These are phyloP conservation scores for Philonicus albiceps DNA, from an alignment of 2,888 invertebrate species.

Conservation along the genomic window DNA sequence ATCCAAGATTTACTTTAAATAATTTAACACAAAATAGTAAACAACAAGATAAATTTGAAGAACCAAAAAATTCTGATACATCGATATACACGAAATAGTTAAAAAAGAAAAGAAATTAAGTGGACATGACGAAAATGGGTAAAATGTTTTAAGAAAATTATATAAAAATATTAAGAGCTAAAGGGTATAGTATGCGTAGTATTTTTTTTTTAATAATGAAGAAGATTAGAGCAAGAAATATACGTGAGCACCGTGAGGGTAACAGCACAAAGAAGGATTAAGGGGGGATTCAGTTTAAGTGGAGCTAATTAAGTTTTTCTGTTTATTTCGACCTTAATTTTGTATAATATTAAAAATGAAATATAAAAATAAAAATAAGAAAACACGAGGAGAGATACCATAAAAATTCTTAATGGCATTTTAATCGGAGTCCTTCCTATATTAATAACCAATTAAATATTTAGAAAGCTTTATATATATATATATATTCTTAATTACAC, in stretches of 20 bases:
- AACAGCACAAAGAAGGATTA: not conserved
- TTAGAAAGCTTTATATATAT: not conserved
- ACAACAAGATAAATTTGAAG: not conserved
- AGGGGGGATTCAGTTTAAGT: not conserved
- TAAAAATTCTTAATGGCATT: not conserved
- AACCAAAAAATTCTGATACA: not conserved
- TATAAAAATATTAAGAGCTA: not conserved
- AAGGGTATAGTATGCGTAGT: not conserved
- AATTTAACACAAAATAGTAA: not conserved
- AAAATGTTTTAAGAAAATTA: not conserved
- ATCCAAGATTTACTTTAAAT: not conserved
- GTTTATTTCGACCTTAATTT: not conserved
- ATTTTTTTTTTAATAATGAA: not conserved
- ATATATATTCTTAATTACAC: not conserved
- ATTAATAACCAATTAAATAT: conserved; percentile 53
- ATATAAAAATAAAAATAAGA: not conserved
- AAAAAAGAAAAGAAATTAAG: not conserved
- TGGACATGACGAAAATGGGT: not conserved
- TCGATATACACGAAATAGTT: not conserved
- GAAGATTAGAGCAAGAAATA: not conserved
- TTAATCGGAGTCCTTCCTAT: conserved; percentile 48
- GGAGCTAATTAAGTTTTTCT: not conserved
- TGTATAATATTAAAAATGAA: conserved; percentile 18
- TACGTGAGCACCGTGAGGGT: not conserved
- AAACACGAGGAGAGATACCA: not conserved